Evolutionary conservation across 2,113 vertebrate species (phyloP).

Genomic region (Proteles cristata): DNA sequence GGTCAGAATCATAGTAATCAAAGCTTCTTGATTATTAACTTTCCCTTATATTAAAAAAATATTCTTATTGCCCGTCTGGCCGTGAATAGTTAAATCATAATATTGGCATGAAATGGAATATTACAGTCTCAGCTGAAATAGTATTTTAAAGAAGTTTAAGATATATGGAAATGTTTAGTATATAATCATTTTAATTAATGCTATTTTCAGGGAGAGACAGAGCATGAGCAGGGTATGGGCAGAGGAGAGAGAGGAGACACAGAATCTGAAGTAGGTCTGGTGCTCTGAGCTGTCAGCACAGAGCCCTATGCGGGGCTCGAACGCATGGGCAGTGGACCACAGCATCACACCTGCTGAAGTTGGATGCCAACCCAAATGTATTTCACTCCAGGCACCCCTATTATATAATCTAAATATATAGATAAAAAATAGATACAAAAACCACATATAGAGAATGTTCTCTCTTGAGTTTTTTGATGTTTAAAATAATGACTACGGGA

Average conservation of each 20-base stretch:
- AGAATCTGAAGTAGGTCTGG: no score
- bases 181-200: not conserved
- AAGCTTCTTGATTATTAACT: conserved; percentile 22
- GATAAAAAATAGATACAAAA: not conserved
- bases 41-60: conserved; percentile 11
- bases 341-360: no score
- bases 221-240: no score
- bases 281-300: no score
- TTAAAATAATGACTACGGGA: not conserved
- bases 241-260: no score
- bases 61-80: not conserved
- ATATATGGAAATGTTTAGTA: not conserved
- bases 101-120: not conserved
- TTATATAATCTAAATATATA: not conserved
- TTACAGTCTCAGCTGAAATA: not conserved
- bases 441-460: not conserved
- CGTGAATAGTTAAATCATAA: not conserved
- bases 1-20: not conserved
- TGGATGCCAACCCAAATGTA: no score
- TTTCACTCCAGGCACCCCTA: no score
- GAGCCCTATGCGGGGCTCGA: no score
- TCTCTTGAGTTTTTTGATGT: not conserved
- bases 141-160: conserved; percentile 29
- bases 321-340: no score
- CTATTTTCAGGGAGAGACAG: no score